Percentiles rank a stretch among this genome's conserved stretches.
These are phyloP conservation scores for Macropodus opercularis DNA, from an alignment of 2,797 vertebrate genomes.

Conservation along the genomic window DNA sequence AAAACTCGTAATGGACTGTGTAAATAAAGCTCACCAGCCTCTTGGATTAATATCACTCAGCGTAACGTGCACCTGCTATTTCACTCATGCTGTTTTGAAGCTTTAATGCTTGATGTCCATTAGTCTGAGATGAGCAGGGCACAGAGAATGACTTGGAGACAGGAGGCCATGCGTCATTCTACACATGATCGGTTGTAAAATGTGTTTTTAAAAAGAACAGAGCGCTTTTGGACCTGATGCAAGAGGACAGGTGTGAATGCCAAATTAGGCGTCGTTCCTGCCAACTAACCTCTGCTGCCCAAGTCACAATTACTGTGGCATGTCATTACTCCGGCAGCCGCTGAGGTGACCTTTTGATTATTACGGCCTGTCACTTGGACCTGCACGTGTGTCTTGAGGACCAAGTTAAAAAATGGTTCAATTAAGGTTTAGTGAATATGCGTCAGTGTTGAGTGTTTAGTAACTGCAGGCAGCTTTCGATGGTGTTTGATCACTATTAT, in stretches of 20 bases:
- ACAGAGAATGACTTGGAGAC: constrained; percentile 38
- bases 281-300: constrained; percentile 57
- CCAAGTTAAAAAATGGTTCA: constrained; percentile 57
- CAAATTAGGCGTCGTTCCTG: constrained; percentile 65
- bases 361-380: constrained; percentile 64
- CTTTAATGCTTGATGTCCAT: constrained; percentile 56
- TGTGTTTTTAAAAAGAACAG: constrained; percentile 45
- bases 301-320: constrained; percentile 73
- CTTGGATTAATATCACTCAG: constrained; percentile 62
- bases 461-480: constrained; percentile 23
- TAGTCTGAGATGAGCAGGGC: constrained; percentile 60
- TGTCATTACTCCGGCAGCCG: constrained; percentile 77
- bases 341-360: constrained; percentile 78
- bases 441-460: too few species aligned
- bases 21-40: constrained; percentile 61
- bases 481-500: constrained; percentile 18
- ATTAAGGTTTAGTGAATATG: constrained; percentile 50
- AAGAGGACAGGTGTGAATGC: constrained; percentile 68
- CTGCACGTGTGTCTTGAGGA: constrained; percentile 43
- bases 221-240: constrained; percentile 36
- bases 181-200: constrained; percentile 53
- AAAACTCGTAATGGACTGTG: constrained; percentile 64
- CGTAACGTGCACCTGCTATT: constrained; percentile 52
- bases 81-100: constrained; percentile 56
- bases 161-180: constrained; percentile 36